A percentile compares a stretch with the other conserved stretches of the same genome.
phyloP scores from a whole-genome alignment of 2,113 vertebrate species.

The Ameiurus melas region DNA sequence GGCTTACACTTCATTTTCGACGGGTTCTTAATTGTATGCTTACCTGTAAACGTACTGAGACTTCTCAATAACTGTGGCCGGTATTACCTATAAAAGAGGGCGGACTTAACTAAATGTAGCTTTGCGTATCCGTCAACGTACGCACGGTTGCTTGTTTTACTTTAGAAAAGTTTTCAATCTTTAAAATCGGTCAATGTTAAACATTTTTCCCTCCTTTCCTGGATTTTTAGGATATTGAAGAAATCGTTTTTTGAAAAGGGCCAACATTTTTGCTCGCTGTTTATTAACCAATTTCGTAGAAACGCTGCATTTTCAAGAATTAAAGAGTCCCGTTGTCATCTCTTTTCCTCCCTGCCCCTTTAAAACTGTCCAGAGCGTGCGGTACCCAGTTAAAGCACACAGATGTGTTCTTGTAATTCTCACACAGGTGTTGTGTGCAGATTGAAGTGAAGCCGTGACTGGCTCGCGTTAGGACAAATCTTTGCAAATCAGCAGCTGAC shows the following conservation, averaged over 20 bases:
- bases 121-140: background rate
- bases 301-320: no score
- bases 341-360: background rate
- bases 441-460: background rate
- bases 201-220: no score
- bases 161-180: no score
- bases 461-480: background rate
- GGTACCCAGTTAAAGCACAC: background rate
- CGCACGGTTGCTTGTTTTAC: no score
- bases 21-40: no score
- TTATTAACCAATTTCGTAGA: background rate
- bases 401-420: background rate
- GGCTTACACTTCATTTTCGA: background rate
- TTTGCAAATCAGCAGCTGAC: slow-evolving; percentile 4
- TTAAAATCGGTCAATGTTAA: no score
- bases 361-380: background rate
- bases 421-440: background rate
- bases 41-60: background rate
- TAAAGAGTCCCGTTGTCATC: background rate
- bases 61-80: background rate
- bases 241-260: background rate
- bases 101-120: background rate
- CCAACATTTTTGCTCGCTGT: background rate
- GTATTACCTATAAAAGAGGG: background rate
- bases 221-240: background rate